phyloP scores from a whole-genome alignment of 2,888 invertebrate genomes.

The Folsomia candida region DNA sequence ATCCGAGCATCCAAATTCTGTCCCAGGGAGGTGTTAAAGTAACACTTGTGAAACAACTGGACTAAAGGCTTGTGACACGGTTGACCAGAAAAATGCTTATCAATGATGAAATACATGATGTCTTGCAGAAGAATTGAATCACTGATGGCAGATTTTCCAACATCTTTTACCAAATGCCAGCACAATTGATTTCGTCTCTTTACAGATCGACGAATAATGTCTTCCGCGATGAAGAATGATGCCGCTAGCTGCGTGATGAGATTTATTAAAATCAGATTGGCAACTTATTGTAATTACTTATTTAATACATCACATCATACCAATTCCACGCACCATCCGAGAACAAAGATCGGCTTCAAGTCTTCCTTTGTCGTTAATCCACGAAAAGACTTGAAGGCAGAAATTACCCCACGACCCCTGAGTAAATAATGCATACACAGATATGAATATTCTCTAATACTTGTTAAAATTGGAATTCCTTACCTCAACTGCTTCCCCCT shows the following conservation, averaged over 20 bases:
- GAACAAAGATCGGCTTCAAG: slow-evolving; percentile 54
- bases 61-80: slow-evolving; percentile 56
- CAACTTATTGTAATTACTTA: no score
- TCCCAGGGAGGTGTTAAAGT: slow-evolving; percentile 57
- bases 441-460: no score
- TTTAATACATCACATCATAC: slow-evolving; percentile 22
- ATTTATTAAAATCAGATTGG: neutral
- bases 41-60: slow-evolving; percentile 57
- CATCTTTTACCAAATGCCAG: slow-evolving; percentile 56
- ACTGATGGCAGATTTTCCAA: slow-evolving; percentile 55
- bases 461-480: no score
- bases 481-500: no score
- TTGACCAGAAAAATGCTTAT: slow-evolving; percentile 54
- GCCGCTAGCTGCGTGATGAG: slow-evolving; percentile 59
- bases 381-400: slow-evolving; percentile 41
- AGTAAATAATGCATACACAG: no score
- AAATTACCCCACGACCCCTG: slow-evolving; percentile 46
- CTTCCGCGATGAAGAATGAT: slow-evolving; percentile 60
- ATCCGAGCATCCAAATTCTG: slow-evolving; percentile 58
- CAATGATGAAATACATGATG: slow-evolving; percentile 56
- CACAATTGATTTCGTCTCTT: slow-evolving; percentile 59
- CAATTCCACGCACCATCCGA: slow-evolving; percentile 53
- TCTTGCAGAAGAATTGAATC: slow-evolving; percentile 59
- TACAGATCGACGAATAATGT: slow-evolving; percentile 60
- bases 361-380: slow-evolving; percentile 53